These are phyloP conservation scores for Thalassophryne amazonica DNA, from an alignment of 2,797 vertebrate species.

Conservation along the genomic window DNA sequence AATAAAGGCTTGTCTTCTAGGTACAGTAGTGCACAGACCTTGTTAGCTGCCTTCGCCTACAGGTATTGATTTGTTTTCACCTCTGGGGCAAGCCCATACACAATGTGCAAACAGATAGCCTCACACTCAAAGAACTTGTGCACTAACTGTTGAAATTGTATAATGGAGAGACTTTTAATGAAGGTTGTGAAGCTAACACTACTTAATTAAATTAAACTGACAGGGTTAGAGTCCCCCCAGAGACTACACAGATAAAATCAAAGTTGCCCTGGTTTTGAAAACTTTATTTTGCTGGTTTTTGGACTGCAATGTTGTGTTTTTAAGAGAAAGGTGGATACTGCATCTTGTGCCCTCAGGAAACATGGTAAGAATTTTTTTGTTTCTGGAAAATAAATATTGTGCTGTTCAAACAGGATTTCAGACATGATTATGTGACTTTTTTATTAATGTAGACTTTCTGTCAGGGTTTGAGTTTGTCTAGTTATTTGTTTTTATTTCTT, in stretches of 20 bases:
- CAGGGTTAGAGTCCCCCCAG: conserved; percentile 24
- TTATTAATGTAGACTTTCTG: too few species aligned
- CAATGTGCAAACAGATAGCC: conserved; percentile 14
- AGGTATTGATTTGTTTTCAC: conserved; percentile 71
- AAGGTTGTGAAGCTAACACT: conserved; percentile 43
- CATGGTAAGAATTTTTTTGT: too few species aligned
- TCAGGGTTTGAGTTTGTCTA: too few species aligned
- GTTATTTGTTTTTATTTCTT: too few species aligned
- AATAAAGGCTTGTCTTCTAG: conserved; percentile 53
- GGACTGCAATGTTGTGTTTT: too few species aligned
- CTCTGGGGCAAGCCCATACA: conserved; percentile 33
- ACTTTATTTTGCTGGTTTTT: too few species aligned
- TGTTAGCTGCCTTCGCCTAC: conserved; percentile 63
- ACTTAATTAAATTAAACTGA: conserved; percentile 67
- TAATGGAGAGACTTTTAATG: conserved; percentile 62
- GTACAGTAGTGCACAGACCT: conserved; percentile 62
- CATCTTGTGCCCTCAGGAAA: too few species aligned
- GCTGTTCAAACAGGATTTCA: too few species aligned
- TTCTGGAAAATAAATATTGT: too few species aligned
- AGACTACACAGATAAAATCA: conserved; percentile 37
- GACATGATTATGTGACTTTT: too few species aligned
- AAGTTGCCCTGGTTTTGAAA: too few species aligned
- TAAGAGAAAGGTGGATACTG: too few species aligned
- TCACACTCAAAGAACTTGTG: conserved; percentile 33
- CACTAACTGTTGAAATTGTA: conserved; percentile 52